Evolutionary conservation across 2,797 vertebrate genomes (phyloP), one percentile per base, ranked within the genome.

Genomic region (Sparus aurata): DNA sequence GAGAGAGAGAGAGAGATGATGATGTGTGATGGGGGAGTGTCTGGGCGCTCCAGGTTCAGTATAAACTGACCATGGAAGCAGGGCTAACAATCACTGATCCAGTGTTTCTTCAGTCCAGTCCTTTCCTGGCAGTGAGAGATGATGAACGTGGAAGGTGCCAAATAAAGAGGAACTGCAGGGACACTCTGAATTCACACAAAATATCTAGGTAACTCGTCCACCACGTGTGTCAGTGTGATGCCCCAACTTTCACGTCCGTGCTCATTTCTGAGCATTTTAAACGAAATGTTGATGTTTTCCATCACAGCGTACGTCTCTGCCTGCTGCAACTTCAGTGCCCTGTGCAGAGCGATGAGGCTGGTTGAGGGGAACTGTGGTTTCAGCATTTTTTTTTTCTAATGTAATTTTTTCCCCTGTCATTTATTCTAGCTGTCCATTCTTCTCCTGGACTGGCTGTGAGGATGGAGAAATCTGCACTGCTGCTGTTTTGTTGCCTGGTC

Each of bases 401-500:
- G 79, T 89, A 89, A 92, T 93, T 85, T 91, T 55, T 87, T 55
- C 77, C 83, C 73, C 74, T 91, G 87, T 85, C 75, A 77, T 87
- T 92, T 88, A 46, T 89, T 46, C 25, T 60, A 75, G 79, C 75
- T 64, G 68, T 86, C 68, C 77, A 73, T 84, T 88, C 63, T 82
- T 87, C 72, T 89, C 81, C 86, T 84, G 89, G 69, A 89, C 77
- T 41, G 16, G 78, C 81, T 89, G 96, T 89, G 88, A 97, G 96
- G 96, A 95, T 96, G 93, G 93, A 95, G 84, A 97, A 96, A 92
- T 92, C 94, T 83, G 89, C 94, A 60, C 87, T 97, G 91, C 90
- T 99, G 60, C 81, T 97, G 85, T 85, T 97, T 70, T 95, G 97
- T 81, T 95, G 96, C 88, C 94, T 98, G 80, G 88, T 96, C 11